phyloP scores from a whole-genome alignment of 2,888 invertebrate genomes.

The Hypercompe scribonia region DNA sequence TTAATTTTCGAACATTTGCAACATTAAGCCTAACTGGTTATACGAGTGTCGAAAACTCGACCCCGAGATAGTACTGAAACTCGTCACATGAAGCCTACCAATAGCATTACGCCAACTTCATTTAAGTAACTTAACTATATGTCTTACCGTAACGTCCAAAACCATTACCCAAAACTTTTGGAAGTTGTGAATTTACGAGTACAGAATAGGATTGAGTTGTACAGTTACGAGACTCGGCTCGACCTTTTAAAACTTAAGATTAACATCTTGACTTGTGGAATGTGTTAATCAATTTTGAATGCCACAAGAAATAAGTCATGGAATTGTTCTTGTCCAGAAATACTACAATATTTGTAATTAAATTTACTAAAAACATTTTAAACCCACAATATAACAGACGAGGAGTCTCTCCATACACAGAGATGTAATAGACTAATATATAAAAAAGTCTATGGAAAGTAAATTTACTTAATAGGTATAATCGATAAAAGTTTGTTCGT shows the following conservation, averaged over 20 bases:
- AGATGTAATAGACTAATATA: background rate
- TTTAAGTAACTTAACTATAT: slow-evolving; percentile 8
- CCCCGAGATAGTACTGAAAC: slow-evolving; percentile 3
- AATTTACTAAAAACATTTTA: background rate
- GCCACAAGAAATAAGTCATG: background rate
- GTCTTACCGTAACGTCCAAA: background rate
- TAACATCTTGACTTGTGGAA: slow-evolving; percentile 1
- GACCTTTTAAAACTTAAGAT: background rate
- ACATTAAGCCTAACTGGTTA: slow-evolving; percentile 4
- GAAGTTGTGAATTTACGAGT: background rate
- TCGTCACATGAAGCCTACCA: slow-evolving; percentile 4
- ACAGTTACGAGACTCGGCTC: background rate
- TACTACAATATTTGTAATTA: background rate
- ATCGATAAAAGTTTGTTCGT: no score
- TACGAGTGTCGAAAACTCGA: slow-evolving; percentile 3
- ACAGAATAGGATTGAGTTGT: background rate
- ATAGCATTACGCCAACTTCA: slow-evolving; percentile 7
- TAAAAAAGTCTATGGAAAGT: background rate
- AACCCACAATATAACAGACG: background rate
- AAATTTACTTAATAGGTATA: background rate
- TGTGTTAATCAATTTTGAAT: background rate
- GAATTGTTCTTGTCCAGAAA: background rate
- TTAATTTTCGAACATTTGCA: background rate
- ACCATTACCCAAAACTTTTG: background rate
- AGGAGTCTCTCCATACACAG: background rate